Evolutionary conservation across 2,113 vertebrate species (phyloP), one percentile per base, ranked within the genome.

Genomic region (Syngnathoides biaculeatus): DNA sequence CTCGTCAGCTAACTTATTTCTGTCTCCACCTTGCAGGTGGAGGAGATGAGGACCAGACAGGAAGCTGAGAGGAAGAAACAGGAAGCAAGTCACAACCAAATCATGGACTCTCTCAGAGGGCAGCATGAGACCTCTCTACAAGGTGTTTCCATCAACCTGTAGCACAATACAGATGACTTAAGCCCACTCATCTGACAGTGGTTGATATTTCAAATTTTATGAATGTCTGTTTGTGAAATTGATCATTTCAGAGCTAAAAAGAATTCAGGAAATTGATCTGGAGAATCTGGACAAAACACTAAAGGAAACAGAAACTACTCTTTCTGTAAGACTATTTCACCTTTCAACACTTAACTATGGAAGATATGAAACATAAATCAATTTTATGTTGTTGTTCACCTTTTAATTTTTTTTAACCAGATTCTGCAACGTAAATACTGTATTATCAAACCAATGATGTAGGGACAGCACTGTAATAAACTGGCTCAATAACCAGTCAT

Each of bases 41-140:
- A 96, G 85, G 92, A 92, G 71, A 87, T 98, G 75, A 95, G 91
- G 71, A 87, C 77, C 65, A 90, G 82, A 67, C 95, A 98, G 67
- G 95, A 97, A 89, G 89, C 90, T 22, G 91, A 93, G 39, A 94
- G 92, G 79, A 75, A 88, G 77, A 93, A 92, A 73, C 92, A 94
- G 2, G 92, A 95, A 88, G 88, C 77, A 55, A 91, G 74, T 72
- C 94, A 97, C 78, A 84, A 68, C 0, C 90, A 94, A 83, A 90
- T 88, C 72, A 79, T 96, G 61, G 89, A 95, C 70, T 82, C 89
- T 68, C 77, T 97, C 12, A 95, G 88, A 68, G 85, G 88, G 78
- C 86, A 94, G 40, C 92, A 94, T 19, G 88, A 96, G 66, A 81
- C 84, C 12, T 93, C 93, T 5, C 74, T 95, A 72, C 84, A 94